phyloP scores from a whole-genome alignment of 2,888 invertebrate species.

The Drosophila diplacantha region DNA sequence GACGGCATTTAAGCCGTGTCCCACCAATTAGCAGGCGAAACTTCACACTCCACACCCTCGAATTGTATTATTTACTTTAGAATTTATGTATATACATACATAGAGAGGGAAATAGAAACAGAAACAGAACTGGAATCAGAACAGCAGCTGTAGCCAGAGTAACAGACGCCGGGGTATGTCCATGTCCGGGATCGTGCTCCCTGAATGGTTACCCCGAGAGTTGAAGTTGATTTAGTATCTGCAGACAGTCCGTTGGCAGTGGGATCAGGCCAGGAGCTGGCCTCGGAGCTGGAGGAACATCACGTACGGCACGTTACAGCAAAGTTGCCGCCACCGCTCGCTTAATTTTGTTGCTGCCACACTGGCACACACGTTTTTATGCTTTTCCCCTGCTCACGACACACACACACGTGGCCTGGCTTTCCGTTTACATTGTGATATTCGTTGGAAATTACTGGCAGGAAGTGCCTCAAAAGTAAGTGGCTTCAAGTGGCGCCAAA shows the following conservation, averaged over 20 bases:
- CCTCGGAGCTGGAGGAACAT: slow-evolving; percentile 14
- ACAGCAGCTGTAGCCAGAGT: slow-evolving; percentile 6
- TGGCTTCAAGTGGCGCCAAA: slow-evolving; percentile 1
- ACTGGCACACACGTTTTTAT: slow-evolving; percentile 54
- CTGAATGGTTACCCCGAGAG: slow-evolving; percentile 36
- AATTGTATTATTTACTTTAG: slow-evolving; percentile 12
- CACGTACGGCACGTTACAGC: slow-evolving; percentile 66
- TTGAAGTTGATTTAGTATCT: slow-evolving; percentile 75
- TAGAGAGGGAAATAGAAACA: neutral
- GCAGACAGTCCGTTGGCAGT: slow-evolving; percentile 59
- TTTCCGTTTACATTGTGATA: slow-evolving; percentile 28
- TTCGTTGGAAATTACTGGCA: slow-evolving; percentile 31
- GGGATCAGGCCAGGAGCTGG: neutral
- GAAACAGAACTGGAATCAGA: neutral
- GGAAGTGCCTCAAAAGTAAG: slow-evolving; percentile 14
- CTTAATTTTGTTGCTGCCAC: slow-evolving; percentile 55
- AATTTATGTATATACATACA: neutral
- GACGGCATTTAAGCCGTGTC: slow-evolving; percentile 6
- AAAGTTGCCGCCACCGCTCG: slow-evolving; percentile 58
- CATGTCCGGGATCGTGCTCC: slow-evolving; percentile 27
- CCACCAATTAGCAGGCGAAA: slow-evolving; percentile 13
- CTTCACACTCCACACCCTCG: neutral
- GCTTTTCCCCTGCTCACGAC: slow-evolving; percentile 8
- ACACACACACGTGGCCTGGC: slow-evolving; percentile 29
- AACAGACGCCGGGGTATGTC: neutral